Evolutionary conservation across 2,888 invertebrate genomes (phyloP).

Genomic region (Hanleya hanleyi): DNA sequence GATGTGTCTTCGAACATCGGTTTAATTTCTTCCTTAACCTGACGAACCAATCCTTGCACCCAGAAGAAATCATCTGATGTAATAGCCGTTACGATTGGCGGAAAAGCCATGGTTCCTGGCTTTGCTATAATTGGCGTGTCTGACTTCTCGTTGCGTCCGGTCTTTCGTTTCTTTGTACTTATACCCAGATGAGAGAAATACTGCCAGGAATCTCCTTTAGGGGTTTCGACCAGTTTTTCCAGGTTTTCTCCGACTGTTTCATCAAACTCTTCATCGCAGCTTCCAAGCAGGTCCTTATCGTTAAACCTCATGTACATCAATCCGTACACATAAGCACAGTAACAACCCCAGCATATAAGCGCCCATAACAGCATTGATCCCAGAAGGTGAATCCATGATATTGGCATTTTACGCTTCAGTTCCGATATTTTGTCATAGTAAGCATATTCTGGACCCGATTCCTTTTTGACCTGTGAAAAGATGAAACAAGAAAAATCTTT

Average conservation of each 20-base stretch:
- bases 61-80: constrained; percentile 50
- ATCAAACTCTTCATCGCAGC: constrained; percentile 17
- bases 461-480: neutral
- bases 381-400: constrained; percentile 25
- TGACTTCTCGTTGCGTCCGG: constrained; percentile 40
- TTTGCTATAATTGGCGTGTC: neutral
- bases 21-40: constrained; percentile 44
- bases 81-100: constrained; percentile 56
- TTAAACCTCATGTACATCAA: neutral
- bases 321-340: neutral
- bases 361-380: constrained; percentile 33
- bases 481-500: no score
- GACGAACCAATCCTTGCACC: constrained; percentile 51
- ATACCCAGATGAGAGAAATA: constrained; percentile 50
- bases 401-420: constrained; percentile 26
- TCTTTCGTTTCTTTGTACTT: constrained; percentile 39
- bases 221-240: constrained; percentile 42
- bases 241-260: constrained; percentile 32
- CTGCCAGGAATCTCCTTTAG: constrained; percentile 50
- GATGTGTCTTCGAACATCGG: constrained; percentile 22
- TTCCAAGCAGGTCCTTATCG: constrained; percentile 18
- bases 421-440: constrained; percentile 11
- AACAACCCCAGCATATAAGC: constrained; percentile 12
- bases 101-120: constrained; percentile 27
- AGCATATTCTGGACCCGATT: constrained; percentile 16